Evolutionary conservation across 2,888 invertebrate species (phyloP), one percentile per base, ranked within the genome.

Genomic region (Nephrotoma flavescens): DNA sequence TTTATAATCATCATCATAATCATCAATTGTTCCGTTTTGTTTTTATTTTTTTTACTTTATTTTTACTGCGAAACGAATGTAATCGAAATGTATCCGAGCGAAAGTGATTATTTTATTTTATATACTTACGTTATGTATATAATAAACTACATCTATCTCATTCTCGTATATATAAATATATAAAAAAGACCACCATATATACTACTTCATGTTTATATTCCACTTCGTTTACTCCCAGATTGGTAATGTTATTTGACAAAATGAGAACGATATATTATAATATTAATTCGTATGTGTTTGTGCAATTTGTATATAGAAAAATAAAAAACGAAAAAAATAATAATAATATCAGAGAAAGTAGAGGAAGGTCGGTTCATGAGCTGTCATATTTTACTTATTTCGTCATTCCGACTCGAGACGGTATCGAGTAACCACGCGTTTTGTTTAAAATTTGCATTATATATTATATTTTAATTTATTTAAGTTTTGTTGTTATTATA

Each of bases 381-480:
- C 87, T 88, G 88, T 88, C 88, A 88, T 88, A 88, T 88, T 87
- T 88, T 87, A 87, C 88, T 88, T 88, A 88, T 88, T 88, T 88
- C 88, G 88, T 89, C 89, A 89, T 89, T 89, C 89, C 89, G 89
- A 89, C 89, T 89, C 88, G 88, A 89, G 89, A 89, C 88, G 89
- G 89, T 89, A 88, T 89, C 89, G 89, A 89, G 89, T 89, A 88
- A 89, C 88, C 88, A 89, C 89, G 89, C 88, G 89, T 88, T 71
- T 71, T 71, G 87, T 86, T 86, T 15, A 42, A 71, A 12, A 12
- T 15, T 41, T 41, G 15, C 19, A 41, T 86, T 86, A 83, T 83
- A 84, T 84, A 47, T 47, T 47, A 84, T 84, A 42, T 84, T 84
- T 84, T 84, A 42, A 84, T 84, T 84, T n/a, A 84, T 84, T 84